A percentile compares a stretch with the other conserved stretches of the same genome.
Conservation (phyloP, 2,113 vertebrate genomes). For the Hoplias malabaricus region DNA sequence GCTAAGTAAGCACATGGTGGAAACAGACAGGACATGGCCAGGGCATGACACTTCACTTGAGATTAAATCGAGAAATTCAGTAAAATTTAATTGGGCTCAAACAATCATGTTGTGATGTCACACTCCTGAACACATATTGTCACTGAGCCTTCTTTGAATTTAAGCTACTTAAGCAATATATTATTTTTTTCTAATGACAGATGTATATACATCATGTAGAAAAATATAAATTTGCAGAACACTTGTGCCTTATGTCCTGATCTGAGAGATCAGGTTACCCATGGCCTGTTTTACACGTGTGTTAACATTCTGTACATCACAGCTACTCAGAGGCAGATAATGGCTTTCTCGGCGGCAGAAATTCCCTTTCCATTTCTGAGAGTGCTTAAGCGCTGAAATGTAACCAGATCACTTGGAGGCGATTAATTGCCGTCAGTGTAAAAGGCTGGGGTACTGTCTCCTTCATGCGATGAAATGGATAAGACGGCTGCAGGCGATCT, state of each 20-base stretch:
- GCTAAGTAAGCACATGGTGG: too few relatives aligned
- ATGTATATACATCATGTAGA: not conserved
- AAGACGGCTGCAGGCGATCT: constrained; percentile 53
- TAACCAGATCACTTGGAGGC: constrained; percentile 54
- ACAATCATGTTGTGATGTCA: too few relatives aligned
- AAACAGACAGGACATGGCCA: too few relatives aligned
- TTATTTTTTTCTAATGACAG: too few relatives aligned
- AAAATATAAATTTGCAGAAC: not conserved
- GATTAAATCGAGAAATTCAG: too few relatives aligned
- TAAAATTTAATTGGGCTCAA: too few relatives aligned
- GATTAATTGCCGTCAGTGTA: constrained; percentile 51
- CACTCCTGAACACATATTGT: too few relatives aligned
- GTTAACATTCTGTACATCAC: constrained; percentile 24
- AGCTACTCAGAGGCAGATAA: constrained; percentile 26
- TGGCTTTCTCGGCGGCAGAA: constrained; percentile 41
- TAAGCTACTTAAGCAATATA: too few relatives aligned
- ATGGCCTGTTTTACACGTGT: constrained; percentile 3
- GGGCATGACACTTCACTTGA: too few relatives aligned
- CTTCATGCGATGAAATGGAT: constrained; percentile 66
- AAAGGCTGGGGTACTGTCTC: constrained; percentile 52
- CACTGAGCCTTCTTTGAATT: too few relatives aligned
- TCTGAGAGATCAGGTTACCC: not conserved
- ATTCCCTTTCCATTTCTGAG: constrained; percentile 46
- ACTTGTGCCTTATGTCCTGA: too few relatives aligned
- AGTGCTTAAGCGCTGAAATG: constrained; percentile 50